These are phyloP conservation scores for Bellardia bayeri DNA, from an alignment of 2,888 invertebrate genomes.

Conservation along the genomic window DNA sequence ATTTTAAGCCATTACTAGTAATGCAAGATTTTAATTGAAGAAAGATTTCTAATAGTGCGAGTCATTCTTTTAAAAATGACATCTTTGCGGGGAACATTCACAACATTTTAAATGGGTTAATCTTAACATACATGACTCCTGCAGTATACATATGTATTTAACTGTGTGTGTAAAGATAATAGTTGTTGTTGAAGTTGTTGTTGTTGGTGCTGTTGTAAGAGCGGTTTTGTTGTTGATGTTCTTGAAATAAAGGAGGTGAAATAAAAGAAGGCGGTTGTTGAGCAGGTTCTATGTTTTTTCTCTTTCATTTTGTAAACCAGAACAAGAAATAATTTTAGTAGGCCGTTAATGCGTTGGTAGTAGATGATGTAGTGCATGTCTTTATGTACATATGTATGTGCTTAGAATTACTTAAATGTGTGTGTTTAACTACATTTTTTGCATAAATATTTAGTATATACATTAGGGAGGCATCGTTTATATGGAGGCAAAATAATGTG, in stretches of 20 bases:
- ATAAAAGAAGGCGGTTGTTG: constrained; percentile 28
- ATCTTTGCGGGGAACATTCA: too few species aligned
- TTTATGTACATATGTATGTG: constrained; percentile 13
- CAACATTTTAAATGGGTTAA: too few species aligned
- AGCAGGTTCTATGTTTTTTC: background rate
- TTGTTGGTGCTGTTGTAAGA: background rate
- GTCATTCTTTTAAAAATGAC: too few species aligned
- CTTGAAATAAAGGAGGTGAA: constrained; percentile 14
- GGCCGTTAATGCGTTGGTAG: constrained; percentile 51
- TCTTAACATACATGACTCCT: background rate
- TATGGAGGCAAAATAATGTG: too few species aligned
- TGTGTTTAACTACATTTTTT: constrained; percentile 7
- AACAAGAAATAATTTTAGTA: constrained; percentile 39
- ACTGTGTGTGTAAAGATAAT: background rate
- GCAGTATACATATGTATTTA: background rate
- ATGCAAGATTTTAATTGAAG: too few species aligned
- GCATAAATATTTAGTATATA: background rate
- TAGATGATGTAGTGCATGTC: background rate
- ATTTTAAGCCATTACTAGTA: too few species aligned
- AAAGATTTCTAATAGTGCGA: too few species aligned
- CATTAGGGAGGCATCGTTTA: background rate
- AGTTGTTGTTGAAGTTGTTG: background rate
- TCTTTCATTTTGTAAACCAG: background rate
- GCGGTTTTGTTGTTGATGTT: constrained; percentile 5
- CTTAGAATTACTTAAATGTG: background rate